Percentiles rank a stretch among this genome's conserved stretches.
phyloP scores from a whole-genome alignment of 2,113 vertebrate genomes.

The Conger conger region DNA sequence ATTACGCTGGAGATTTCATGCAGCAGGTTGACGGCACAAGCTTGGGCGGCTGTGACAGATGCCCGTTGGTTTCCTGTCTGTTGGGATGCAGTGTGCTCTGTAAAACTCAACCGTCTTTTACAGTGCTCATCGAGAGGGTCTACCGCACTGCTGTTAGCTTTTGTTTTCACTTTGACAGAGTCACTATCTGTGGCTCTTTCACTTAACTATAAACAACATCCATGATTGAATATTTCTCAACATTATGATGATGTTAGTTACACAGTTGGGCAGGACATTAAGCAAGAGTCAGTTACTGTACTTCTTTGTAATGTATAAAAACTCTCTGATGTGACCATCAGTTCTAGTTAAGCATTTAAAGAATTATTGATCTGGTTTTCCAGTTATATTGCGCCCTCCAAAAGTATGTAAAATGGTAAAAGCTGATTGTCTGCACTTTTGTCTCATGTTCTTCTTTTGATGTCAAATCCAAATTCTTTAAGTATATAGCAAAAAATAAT shows the following conservation, averaged over 20 bases:
- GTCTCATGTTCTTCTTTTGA: no score
- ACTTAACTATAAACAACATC: background rate
- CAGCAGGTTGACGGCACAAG: constrained; percentile 37
- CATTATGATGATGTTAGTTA: background rate
- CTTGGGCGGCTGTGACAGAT: constrained; percentile 16
- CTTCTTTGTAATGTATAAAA: background rate
- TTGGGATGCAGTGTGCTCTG: background rate
- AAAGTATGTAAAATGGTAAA: no score
- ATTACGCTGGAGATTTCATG: constrained; percentile 41
- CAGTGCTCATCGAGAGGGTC: background rate
- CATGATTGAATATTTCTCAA: no score
- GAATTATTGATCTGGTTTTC: background rate
- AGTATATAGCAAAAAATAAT: no score
- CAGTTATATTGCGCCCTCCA: background rate
- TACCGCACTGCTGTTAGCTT: background rate
- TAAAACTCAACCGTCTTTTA: background rate
- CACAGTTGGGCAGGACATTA: background rate
- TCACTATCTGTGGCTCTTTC: background rate
- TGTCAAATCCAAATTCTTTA: no score
- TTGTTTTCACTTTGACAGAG: background rate
- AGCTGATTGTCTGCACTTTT: no score
- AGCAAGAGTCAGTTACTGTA: background rate
- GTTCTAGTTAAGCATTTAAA: background rate
- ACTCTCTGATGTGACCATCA: background rate
- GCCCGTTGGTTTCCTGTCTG: background rate